Evolutionary conservation across 1,140 invertebrate species (phyloP).

Genomic region (Aleiodes sp.): DNA sequence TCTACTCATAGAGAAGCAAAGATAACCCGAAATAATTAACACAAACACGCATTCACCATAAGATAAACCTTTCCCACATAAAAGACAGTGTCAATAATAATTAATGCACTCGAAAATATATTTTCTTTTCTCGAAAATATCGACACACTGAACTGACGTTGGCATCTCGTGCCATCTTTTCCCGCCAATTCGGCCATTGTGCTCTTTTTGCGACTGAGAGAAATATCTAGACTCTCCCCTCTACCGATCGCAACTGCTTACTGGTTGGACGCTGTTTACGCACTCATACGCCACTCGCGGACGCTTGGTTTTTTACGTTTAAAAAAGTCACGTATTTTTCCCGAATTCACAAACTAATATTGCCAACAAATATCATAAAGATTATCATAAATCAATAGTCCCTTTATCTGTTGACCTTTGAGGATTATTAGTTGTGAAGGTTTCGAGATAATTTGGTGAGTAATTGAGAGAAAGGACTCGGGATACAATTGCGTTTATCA

Average conservation of each 20-base stretch:
- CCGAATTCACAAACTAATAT: not conserved
- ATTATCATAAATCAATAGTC: not conserved
- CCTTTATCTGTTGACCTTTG: not conserved
- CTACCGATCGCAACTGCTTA: not conserved
- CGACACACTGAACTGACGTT: no score
- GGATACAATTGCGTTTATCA: not conserved
- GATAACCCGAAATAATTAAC: no score
- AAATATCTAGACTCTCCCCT: not conserved
- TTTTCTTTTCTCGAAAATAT: no score
- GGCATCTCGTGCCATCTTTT: no score
- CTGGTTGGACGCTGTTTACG: not conserved
- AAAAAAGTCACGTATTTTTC: not conserved
- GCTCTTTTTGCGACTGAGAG: no score
- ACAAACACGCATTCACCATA: no score
- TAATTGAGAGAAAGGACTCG: not conserved
- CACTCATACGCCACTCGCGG: conserved; percentile 13
- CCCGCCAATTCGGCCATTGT: no score
- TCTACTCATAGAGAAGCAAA: no score
- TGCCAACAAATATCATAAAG: not conserved
- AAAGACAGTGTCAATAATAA: no score
- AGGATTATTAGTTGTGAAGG: not conserved
- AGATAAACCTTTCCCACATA: no score
- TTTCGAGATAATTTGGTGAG: not conserved
- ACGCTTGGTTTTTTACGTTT: conserved; percentile 12
- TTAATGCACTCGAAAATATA: no score